phyloP scores from a whole-genome alignment of 2,888 invertebrate species.

The Tigriopus californicus region DNA sequence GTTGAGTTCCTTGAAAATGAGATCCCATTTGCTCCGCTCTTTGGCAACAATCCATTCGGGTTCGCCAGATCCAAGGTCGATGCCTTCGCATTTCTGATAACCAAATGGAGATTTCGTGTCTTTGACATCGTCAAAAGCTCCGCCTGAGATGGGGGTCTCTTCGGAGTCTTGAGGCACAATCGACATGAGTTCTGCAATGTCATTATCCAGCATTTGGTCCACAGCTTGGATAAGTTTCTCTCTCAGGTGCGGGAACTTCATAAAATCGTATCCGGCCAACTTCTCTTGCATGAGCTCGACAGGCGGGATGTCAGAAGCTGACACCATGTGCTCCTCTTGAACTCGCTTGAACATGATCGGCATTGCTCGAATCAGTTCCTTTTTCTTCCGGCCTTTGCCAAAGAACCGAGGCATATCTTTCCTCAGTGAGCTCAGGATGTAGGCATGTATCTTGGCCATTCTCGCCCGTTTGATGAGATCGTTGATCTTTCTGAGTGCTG shows the following conservation, averaged over 20 bases:
- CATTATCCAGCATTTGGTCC: conserved; percentile 14
- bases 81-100: conserved; percentile 12
- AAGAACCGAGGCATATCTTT: conserved; percentile 36
- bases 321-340: conserved; percentile 18
- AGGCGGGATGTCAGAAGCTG: conserved; percentile 14
- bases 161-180: neutral
- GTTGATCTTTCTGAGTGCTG: conserved; percentile 21
- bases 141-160: neutral
- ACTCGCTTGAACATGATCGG: conserved; percentile 29
- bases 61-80: conserved; percentile 8
- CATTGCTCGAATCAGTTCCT: conserved; percentile 32
- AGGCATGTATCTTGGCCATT: conserved; percentile 31
- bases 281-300: conserved; percentile 12
- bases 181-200: conserved; percentile 12
- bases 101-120: conserved; percentile 14
- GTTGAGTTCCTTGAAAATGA: conserved; percentile 2
- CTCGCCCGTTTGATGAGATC: conserved; percentile 20
- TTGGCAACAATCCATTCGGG: conserved; percentile 14
- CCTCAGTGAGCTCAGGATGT: conserved; percentile 32
- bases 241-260: conserved; percentile 9
- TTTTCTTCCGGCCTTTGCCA: conserved; percentile 35
- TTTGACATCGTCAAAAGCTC: conserved; percentile 12
- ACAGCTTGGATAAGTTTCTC: conserved; percentile 8
- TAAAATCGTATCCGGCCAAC: neutral
- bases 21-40: conserved; percentile 10